Conservation (phyloP, 1,140 invertebrate species). For the Parapsyche elsis region DNA sequence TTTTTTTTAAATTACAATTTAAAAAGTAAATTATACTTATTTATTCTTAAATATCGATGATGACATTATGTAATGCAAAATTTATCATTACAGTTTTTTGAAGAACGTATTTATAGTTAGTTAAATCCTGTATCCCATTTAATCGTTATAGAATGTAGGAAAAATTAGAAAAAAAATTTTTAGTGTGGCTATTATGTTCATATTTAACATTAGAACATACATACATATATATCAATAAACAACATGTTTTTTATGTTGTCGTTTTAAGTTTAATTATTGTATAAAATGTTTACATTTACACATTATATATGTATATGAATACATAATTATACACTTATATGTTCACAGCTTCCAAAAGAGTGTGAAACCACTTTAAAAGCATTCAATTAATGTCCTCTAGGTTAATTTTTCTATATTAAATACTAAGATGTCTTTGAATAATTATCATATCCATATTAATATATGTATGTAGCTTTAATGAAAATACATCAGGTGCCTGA, state of each 20-base stretch:
- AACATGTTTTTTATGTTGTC: not conserved
- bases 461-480: constrained; percentile 28
- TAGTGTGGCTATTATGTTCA: too few relatives aligned
- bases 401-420: constrained; percentile 21
- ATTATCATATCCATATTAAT: constrained; percentile 31
- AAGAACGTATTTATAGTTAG: not conserved
- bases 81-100: not conserved
- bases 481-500: not conserved
- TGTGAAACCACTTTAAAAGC: constrained; percentile 25
- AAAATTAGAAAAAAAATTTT: too few relatives aligned
- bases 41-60: too few relatives aligned
- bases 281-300: not conserved
- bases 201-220: constrained; percentile 2
- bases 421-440: not conserved
- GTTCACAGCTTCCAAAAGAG: constrained; percentile 27
- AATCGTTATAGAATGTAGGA: not conserved
- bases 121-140: not conserved
- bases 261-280: not conserved
- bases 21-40: too few relatives aligned
- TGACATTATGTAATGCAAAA: too few relatives aligned
- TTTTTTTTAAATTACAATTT: too few relatives aligned
- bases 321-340: not conserved
- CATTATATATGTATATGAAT: too few relatives aligned
- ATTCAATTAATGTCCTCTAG: constrained; percentile 39
- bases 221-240: not conserved